A percentile compares a stretch with the other conserved stretches of the same genome.
These are phyloP conservation scores for Pogonocichla stellata DNA, from an alignment of 2,113 vertebrate species.

Conservation along the genomic window DNA sequence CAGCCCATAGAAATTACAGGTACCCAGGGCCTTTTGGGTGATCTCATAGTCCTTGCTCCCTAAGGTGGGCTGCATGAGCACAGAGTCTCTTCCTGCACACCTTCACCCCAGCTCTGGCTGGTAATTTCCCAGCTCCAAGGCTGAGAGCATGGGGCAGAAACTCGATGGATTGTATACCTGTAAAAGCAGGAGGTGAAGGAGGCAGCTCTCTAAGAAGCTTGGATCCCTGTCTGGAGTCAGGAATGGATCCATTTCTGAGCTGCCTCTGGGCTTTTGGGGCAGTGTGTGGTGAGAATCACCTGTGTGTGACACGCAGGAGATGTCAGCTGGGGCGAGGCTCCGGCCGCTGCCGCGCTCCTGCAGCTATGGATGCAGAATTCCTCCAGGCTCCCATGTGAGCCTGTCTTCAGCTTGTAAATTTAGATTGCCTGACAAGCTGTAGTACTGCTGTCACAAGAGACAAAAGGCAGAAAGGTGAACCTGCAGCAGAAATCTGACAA, in stretches of 20 bases:
- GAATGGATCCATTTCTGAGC: background rate
- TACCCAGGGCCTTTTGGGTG: background rate
- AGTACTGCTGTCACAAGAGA: background rate
- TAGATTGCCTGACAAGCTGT: background rate
- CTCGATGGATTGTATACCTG: fast-evolving
- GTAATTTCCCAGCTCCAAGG: background rate
- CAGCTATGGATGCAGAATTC: background rate
- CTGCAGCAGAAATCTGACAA: background rate
- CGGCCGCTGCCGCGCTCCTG: fast-evolving
- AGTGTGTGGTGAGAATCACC: background rate
- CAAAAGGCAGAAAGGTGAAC: background rate
- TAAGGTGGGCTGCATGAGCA: fast-evolving
- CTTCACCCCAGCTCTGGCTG: background rate
- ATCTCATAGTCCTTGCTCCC: background rate
- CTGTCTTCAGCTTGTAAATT: constrained; percentile 26
- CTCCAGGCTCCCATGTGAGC: background rate
- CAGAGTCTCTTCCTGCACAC: background rate
- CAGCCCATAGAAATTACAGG: background rate
- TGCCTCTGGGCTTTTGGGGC: background rate
- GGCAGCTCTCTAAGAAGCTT: background rate
- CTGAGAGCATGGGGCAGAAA: background rate
- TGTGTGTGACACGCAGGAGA: fast-evolving
- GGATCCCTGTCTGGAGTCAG: background rate
- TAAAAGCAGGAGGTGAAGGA: background rate
- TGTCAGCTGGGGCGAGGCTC: background rate